Evolutionary conservation across 2,113 vertebrate species (phyloP).

Genomic region (Notothenia rossii): DNA sequence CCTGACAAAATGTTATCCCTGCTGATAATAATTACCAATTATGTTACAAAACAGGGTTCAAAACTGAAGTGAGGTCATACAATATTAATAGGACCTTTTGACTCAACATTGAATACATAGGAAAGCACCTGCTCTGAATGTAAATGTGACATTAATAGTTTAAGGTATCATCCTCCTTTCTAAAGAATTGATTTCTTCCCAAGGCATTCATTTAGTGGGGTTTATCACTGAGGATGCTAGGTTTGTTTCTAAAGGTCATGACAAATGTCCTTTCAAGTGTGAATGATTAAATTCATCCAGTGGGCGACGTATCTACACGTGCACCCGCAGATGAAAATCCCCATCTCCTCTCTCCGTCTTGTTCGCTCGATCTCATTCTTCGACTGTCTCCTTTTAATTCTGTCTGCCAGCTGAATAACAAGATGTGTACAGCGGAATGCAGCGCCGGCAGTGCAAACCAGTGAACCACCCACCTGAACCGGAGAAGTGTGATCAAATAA

Average conservation of each 20-base stretch:
- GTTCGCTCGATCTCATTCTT: conserved; percentile 16
- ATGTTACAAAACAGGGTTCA: conserved; percentile 64
- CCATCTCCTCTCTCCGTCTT: conserved; percentile 18
- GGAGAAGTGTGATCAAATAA: conserved; percentile 55
- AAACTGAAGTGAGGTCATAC: conserved; percentile 55
- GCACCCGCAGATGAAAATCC: conserved; percentile 33
- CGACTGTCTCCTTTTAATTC: conserved; percentile 66
- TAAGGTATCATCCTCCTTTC: conserved; percentile 64
- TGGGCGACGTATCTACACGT: conserved; percentile 41
- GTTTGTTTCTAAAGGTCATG: conserved; percentile 82
- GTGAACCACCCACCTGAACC: conserved; percentile 46
- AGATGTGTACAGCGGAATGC: conserved; percentile 16
- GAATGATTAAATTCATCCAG: conserved; percentile 79
- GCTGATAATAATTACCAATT: conserved; percentile 64
- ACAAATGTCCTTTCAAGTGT: conserved; percentile 78
- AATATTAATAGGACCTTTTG: conserved; percentile 67
- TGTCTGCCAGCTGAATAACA: conserved; percentile 44
- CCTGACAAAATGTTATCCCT: background rate
- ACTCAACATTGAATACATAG: conserved; percentile 19
- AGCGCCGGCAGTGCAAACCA: conserved; percentile 33
- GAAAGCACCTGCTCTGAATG: conserved; percentile 45
- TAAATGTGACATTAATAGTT: conserved; percentile 67
- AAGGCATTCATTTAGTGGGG: conserved; percentile 63
- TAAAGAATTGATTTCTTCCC: conserved; percentile 73
- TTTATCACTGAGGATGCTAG: conserved; percentile 67